Base-by-base conservation (phyloP, 2,113 vertebrate genomes). In the Orientallactaga bullata region DNA sequence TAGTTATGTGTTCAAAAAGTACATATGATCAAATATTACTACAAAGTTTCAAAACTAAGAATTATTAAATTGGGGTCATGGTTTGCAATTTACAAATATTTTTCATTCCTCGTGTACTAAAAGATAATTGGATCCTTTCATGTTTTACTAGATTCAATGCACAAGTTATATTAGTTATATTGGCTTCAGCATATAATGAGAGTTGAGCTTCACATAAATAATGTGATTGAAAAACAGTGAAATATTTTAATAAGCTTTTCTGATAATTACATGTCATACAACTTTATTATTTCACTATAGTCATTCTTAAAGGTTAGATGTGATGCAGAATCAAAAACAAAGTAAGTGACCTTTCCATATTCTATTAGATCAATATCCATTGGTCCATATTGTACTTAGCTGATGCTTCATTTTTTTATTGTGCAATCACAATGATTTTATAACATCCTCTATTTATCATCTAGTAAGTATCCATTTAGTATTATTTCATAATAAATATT, bases 231-330 rank as follows among this genome's bases (percentile, higher is more conserved):
- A 79, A 93, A 91, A 69, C 79, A 47, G 35, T 60, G 51, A 24
- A 3, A 2, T 65, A 42, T 80, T 86, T 83, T 84, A 84, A 89
- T 77, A 89, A 94, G 47, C 8, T 94, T 92, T 87, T 65, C 58
- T 0, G 8, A 78, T 73, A 89, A 82, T 80, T 92, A 74, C 72
- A 77, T 76, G 91, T 85, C 47, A 72, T 65, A 47, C 32, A 81
- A 73, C 24, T 28, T 15, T 80, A 61, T 47, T 89, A 95, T 55
- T 91, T 68, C 20, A 58, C 39, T 63, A 13, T 20, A 39, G 32
- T 77, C 82, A 37, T 51, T 84, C 51, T 80, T 90, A 84, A 94
- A 88, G 39, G 42, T 90, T 85, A 79, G 71, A 83, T 85, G 17
- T 71, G 37, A 68, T 80, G 9, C 13, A 32, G n/a, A 66, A 83